Conservation (phyloP, 1,140 invertebrate species). For the Drosophila littoralis region DNA sequence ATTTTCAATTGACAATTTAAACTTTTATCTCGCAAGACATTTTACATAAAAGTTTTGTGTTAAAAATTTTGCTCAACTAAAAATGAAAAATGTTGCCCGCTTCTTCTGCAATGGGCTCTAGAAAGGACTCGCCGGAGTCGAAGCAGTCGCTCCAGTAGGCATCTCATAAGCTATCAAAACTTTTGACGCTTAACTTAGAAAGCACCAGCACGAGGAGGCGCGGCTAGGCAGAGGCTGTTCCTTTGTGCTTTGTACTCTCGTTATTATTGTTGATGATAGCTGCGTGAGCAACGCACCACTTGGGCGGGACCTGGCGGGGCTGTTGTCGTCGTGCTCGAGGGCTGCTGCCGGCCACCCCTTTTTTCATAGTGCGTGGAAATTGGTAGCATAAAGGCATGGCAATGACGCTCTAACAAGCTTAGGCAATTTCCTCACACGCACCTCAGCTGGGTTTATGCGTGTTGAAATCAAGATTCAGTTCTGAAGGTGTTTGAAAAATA, state of each 20-base stretch:
- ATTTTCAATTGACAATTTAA: constrained; percentile 84
- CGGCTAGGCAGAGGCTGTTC: constrained; percentile 18
- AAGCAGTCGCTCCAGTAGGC: constrained; percentile 62
- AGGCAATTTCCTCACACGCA: constrained; percentile 21
- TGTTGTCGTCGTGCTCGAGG: neutral
- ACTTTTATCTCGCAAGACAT: constrained; percentile 82
- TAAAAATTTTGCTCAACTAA: constrained; percentile 72
- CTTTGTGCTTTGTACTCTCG: constrained; percentile 53
- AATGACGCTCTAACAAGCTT: constrained; percentile 34
- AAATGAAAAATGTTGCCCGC: constrained; percentile 72
- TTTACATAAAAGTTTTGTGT: constrained; percentile 82
- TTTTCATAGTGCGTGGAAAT: constrained; percentile 37
- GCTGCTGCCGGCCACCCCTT: constrained; percentile 49
- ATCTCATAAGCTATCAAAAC: constrained; percentile 79
- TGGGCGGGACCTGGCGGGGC: neutral
- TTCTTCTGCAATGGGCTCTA: constrained; percentile 27
- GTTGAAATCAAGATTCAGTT: neutral
- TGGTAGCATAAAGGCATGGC: constrained; percentile 34
- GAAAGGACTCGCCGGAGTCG: constrained; percentile 5
- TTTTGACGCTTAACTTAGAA: constrained; percentile 71
- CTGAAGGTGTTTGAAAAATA: constrained; percentile 4
- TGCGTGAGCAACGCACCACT: constrained; percentile 53
- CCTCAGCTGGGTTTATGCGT: constrained; percentile 53
- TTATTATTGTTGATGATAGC: constrained; percentile 61
- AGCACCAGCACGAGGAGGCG: constrained; percentile 4